Conservation (phyloP, 2,797 vertebrate species). For the Melanotaenia nigrans region DNA sequence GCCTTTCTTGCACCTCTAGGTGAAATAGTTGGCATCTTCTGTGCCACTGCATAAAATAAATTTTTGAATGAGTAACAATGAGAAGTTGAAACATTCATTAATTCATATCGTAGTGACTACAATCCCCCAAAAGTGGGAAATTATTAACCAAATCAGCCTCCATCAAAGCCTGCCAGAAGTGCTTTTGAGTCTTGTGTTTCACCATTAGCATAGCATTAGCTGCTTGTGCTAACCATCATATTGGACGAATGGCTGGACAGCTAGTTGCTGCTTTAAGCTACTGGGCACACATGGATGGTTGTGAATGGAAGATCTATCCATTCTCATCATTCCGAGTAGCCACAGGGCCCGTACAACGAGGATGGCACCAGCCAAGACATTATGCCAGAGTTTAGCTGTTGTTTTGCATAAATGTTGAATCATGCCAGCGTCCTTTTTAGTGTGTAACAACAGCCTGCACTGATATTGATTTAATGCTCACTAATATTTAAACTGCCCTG, state of each 20-base stretch:
- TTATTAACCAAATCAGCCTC: conserved; percentile 53
- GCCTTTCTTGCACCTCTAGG: conserved; percentile 68
- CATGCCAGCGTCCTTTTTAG: conserved; percentile 78
- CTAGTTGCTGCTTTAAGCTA: conserved; percentile 69
- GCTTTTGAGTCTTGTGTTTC: conserved; percentile 21
- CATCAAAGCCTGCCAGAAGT: conserved; percentile 19
- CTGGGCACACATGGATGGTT: conserved; percentile 69
- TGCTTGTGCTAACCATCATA: conserved; percentile 57
- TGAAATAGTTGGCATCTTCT: conserved; percentile 68
- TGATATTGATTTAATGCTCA: conserved; percentile 83
- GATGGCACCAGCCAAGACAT: conserved; percentile 80
- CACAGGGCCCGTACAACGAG: conserved; percentile 70
- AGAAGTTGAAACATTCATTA: conserved; percentile 49
- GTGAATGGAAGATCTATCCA: conserved; percentile 76
- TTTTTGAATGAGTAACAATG: conserved; percentile 62
- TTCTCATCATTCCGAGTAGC: conserved; percentile 72
- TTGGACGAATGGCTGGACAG: conserved; percentile 64
- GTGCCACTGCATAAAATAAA: conserved; percentile 55
- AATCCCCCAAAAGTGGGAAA: conserved; percentile 51
- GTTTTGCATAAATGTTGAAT: conserved; percentile 85
- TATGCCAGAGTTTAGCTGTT: conserved; percentile 81
- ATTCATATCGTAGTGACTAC: conserved; percentile 26
- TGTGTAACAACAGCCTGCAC: conserved; percentile 73
- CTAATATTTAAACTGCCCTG: conserved; percentile 82
- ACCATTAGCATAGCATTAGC: conserved; percentile 44